phyloP scores from a whole-genome alignment of 1,140 invertebrate genomes.

The Plectus sambesii region DNA sequence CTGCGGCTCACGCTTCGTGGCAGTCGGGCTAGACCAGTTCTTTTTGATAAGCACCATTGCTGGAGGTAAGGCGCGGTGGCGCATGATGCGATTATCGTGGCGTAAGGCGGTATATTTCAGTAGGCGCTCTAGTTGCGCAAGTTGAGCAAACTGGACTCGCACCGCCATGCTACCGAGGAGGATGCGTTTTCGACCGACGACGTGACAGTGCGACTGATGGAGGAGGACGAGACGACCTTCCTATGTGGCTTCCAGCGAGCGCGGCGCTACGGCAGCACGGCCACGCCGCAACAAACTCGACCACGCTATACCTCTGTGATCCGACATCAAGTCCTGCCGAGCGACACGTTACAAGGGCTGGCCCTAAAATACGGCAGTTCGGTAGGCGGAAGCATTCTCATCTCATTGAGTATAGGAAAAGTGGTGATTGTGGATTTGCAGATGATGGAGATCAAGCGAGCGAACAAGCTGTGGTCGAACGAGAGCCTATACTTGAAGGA shows the following conservation, averaged over 20 bases:
- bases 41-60: too few species aligned
- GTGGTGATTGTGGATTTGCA: background rate
- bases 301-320: background rate
- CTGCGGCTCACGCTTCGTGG: too few species aligned
- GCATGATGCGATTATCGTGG: too few species aligned
- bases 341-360: background rate
- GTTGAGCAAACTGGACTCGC: too few species aligned
- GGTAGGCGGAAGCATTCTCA: background rate
- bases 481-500: background rate
- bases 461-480: background rate
- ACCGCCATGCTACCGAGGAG: too few species aligned
- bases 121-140: too few species aligned
- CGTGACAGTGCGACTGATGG: too few species aligned
- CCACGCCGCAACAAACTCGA: background rate
- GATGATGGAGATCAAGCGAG: background rate
- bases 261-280: background rate
- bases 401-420: background rate
- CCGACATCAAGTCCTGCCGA: background rate
- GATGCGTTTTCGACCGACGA: too few species aligned
- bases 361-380: background rate
- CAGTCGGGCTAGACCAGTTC: too few species aligned
- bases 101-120: too few species aligned
- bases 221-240: background rate
- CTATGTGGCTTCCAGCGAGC: background rate
- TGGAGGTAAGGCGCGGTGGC: too few species aligned